Evolutionary conservation across 64 coral and sea anemone species (phyloP).

Genomic region (Hydrozoanthus tunicans): DNA sequence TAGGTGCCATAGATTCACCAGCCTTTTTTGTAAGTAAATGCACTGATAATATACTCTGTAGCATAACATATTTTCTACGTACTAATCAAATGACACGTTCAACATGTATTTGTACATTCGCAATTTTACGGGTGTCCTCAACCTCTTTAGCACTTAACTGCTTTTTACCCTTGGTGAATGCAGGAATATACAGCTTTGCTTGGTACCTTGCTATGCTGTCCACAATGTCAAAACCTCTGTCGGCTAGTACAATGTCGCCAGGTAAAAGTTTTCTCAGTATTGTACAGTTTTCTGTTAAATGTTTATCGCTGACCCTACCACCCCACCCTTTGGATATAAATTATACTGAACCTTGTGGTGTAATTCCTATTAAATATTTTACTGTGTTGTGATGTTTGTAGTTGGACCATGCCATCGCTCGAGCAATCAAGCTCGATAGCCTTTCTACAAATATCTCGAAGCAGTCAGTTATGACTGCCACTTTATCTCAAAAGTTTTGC

Average conservation of each 20-base stretch:
- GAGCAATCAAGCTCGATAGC: no score
- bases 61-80: not conserved
- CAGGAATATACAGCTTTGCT: conserved; percentile 30
- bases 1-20: no score
- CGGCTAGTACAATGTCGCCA: conserved; percentile 19
- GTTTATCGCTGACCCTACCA: conserved; percentile 36
- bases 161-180: conserved; percentile 36
- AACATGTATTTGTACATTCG: conserved; percentile 27
- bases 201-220: conserved; percentile 9
- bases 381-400: no score
- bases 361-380: not conserved
- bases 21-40: no score
- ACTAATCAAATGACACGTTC: conserved; percentile 18
- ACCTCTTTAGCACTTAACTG: conserved; percentile 35
- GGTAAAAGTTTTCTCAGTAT: conserved; percentile 19
- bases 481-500: no score
- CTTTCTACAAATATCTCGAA: no score
- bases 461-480: no score
- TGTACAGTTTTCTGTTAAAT: conserved; percentile 29
- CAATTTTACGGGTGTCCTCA: conserved; percentile 38
- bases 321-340: conserved; percentile 31
- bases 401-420: no score
- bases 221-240: conserved; percentile 38
- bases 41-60: no score
- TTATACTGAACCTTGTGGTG: conserved; percentile 20